Evolutionary conservation across 1,140 invertebrate genomes (phyloP).

Genomic region (Portunus trituberculatus): DNA sequence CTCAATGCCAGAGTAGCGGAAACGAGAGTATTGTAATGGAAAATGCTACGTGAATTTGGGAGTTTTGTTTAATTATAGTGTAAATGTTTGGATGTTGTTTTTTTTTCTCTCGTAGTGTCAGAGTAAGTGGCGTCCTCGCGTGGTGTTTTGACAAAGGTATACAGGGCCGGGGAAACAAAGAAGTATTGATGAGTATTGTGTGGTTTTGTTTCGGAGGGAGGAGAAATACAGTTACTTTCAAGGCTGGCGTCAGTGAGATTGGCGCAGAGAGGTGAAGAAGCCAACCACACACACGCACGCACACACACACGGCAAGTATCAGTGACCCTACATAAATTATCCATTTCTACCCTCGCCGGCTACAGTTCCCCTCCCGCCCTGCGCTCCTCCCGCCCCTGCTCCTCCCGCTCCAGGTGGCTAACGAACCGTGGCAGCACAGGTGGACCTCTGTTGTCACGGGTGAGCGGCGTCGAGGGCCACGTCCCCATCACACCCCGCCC

Average conservation of each 20-base stretch:
- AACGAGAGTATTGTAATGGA: not conserved
- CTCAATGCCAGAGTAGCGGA: not conserved
- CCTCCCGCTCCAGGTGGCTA: not conserved
- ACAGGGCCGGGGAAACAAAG: too few relatives aligned
- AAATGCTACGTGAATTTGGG: not conserved
- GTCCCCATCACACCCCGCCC: too few relatives aligned
- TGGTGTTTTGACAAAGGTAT: too few relatives aligned
- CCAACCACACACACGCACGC: not conserved
- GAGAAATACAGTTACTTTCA: too few relatives aligned
- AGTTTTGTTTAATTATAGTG: too few relatives aligned
- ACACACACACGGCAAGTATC: not conserved
- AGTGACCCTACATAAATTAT: slow-evolving; percentile 23
- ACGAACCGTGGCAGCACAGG: not conserved
- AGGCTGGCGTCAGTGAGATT: too few relatives aligned
- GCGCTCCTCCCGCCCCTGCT: not conserved
- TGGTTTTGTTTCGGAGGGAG: too few relatives aligned
- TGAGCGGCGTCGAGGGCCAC: not conserved
- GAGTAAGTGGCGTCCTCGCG: too few relatives aligned
- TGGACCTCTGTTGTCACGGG: slow-evolving; percentile 4
- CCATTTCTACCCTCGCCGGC: not conserved
- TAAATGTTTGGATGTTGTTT: too few relatives aligned
- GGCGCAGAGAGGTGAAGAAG: too few relatives aligned
- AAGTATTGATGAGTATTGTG: too few relatives aligned
- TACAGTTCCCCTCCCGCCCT: not conserved
- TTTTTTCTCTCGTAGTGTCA: too few relatives aligned